Evolutionary conservation across 1,140 invertebrate species (phyloP), one percentile per base, ranked within the genome.

Genomic region (Drosophila orena): DNA sequence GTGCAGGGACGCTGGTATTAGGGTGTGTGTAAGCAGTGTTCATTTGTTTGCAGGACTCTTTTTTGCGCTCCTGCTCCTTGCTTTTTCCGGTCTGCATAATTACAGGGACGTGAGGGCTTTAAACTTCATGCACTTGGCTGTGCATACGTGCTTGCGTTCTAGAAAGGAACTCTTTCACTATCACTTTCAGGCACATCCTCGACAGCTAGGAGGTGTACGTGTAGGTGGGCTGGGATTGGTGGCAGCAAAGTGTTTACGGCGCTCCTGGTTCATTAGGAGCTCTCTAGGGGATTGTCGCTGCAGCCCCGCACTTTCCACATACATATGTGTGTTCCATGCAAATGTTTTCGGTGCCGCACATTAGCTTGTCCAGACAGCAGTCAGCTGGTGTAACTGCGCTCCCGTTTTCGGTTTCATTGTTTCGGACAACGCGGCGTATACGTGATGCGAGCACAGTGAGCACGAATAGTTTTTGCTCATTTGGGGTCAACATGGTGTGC

Each of bases 371-470:
- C 66, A 77, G 73, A 73, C 59, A 47, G 58, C 27, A 58, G 72
- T 54, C 54, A 58, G 37, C 30, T 42, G 57, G 35, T 56, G 38
- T 38, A 53, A 46, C 77, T 56, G 61, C 76, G 58, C 52, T 55
- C 54, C 56, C 49, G 75, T 75, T 79, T 83, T 83, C 64, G 22
- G 44, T 77, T 85, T 73, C 59, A 80, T 74, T 86, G 69, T 77
- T 47, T 64, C 42, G 53, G 50, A 60, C 52, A 59, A 80, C 77
- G 43, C 44, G 49, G 44, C 58, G 71, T 74, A 66, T 79, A 58
- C 60, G 62, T 74, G 54, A 74, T 69, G 62, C 42, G 35, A 44
- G 54, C 30, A 69, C 49, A 52, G 50, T 73, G 68, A 55, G 35
- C 14, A 20, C n/a, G 17, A 60, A 59, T 44, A 24, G 15, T 40